A percentile compares a stretch with the other conserved stretches of the same genome.
Evolutionary conservation across 1,140 invertebrate genomes (phyloP).

Genomic region (Stegodyphus mimosarum): DNA sequence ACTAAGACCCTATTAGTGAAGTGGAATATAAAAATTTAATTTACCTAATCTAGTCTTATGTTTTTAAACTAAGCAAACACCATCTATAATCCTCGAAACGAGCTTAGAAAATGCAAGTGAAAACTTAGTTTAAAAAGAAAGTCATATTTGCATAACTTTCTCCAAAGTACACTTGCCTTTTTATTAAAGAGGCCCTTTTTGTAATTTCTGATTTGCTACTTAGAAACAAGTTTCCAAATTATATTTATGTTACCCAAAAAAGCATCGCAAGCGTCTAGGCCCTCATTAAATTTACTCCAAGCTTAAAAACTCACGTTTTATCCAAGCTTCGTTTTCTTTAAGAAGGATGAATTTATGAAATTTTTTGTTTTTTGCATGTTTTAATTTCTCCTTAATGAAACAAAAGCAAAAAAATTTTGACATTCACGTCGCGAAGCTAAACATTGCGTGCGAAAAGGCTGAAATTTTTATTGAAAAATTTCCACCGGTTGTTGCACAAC

Average conservation of each 20-base stretch:
- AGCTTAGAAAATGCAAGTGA: neutral
- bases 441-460: slow-evolving; percentile 35
- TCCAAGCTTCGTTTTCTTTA: neutral
- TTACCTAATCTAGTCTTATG: neutral
- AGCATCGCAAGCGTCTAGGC: neutral
- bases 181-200: slow-evolving; percentile 8
- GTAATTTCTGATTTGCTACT: neutral
- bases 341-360: slow-evolving; percentile 32
- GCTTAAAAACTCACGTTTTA: slow-evolving; percentile 5
- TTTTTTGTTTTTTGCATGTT: slow-evolving; percentile 36
- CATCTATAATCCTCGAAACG: neutral
- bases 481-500: neutral
- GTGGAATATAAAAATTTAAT: neutral
- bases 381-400: slow-evolving; percentile 60
- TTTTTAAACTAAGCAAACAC: slow-evolving; percentile 17
- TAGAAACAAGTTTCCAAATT: neutral
- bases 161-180: slow-evolving; percentile 9
- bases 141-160: slow-evolving; percentile 38
- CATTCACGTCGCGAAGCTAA: slow-evolving; percentile 50
- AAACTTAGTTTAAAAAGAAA: slow-evolving; percentile 36
- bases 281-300: slow-evolving; percentile 39
- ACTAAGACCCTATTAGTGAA: slow-evolving; percentile 22
- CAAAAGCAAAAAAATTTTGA: slow-evolving; percentile 27
- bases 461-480: slow-evolving; percentile 57
- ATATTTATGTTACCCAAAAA: too few species aligned